Evolutionary conservation across 1,140 invertebrate species (phyloP).

Genomic region (Halesus radiatus): DNA sequence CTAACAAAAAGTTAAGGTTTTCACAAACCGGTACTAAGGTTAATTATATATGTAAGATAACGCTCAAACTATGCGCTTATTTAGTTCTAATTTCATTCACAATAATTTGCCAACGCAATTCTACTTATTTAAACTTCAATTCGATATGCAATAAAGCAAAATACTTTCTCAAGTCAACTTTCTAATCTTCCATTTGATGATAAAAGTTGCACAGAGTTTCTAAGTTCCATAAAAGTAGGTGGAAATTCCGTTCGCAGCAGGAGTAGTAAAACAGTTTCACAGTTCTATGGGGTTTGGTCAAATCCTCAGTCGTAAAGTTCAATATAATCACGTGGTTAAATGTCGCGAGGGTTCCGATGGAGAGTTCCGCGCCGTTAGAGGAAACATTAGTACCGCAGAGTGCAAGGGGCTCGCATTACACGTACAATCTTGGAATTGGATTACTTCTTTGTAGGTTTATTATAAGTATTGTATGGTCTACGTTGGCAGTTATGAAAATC

Average conservation of each 20-base stretch:
- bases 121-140: too few relatives aligned
- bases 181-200: constrained; percentile 16
- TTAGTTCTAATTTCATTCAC: too few relatives aligned
- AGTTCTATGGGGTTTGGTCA: not conserved
- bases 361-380: constrained; percentile 5
- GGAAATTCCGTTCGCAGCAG: not conserved
- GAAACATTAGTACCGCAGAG: not conserved
- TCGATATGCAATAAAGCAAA: too few relatives aligned
- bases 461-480: not conserved
- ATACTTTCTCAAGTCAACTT: not conserved
- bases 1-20: too few relatives aligned
- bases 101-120: too few relatives aligned
- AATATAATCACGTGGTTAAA: constrained; percentile 21
- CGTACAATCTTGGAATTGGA: not conserved
- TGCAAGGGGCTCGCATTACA: not conserved
- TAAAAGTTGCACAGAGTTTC: not conserved
- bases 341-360: not conserved
- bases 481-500: too few relatives aligned
- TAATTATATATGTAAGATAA: too few relatives aligned
- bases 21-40: too few relatives aligned
- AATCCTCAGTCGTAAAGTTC: constrained; percentile 7
- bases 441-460: not conserved
- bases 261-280: too few relatives aligned
- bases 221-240: not conserved
- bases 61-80: too few relatives aligned